Evolutionary conservation across 2,888 invertebrate genomes (phyloP), one percentile per base, ranked within the genome.

Genomic region (Pomacea canaliculata): DNA sequence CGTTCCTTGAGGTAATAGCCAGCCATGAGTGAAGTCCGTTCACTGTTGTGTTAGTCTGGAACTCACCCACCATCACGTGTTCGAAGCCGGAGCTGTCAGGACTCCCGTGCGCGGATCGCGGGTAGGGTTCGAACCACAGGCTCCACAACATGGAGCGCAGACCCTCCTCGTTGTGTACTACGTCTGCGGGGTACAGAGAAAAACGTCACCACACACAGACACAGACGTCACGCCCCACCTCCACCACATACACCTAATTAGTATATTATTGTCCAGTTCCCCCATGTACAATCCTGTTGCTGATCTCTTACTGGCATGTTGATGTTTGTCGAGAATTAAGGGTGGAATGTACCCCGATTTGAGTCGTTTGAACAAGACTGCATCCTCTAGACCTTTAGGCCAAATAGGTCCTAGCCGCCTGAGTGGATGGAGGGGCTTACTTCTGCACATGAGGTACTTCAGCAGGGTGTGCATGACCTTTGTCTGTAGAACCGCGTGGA

Each of bases 21-120:
- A 97, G 92, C 97, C 97, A 97, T 90, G 96, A 97, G 90, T 98
- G 97, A 80, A 97, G 92, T 10, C 97, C 97, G 89, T 91, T 94
- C 46, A 97, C 94, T 18, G 66, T 93, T 93, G 83, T 94, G 8
- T 59, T 48, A 10, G 68, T 59, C 90, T 95, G 96, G 0, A 95
- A 92, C 92, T 98, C 97, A 0, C 96, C 95, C 3, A 97, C 93
- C 90, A 97, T 97, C 37, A 97, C 94, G 87, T 98, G 97, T 90
- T 98, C 97, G 89, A 97, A 97, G 1, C 96, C 97, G 60, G 95
- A 95, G 84, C 97, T 97, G 78, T 97, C 95, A 8, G 13, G 59
- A 5, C 9, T 16, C 13, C 74, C 69, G 8, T 48, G 23, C 23
- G 95, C 93, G 88, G 93, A 93, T 5, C 89, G 82, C 0, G 86